Evolutionary conservation across 2,797 vertebrate genomes (phyloP).

Genomic region (Tolypeutes matacus): DNA sequence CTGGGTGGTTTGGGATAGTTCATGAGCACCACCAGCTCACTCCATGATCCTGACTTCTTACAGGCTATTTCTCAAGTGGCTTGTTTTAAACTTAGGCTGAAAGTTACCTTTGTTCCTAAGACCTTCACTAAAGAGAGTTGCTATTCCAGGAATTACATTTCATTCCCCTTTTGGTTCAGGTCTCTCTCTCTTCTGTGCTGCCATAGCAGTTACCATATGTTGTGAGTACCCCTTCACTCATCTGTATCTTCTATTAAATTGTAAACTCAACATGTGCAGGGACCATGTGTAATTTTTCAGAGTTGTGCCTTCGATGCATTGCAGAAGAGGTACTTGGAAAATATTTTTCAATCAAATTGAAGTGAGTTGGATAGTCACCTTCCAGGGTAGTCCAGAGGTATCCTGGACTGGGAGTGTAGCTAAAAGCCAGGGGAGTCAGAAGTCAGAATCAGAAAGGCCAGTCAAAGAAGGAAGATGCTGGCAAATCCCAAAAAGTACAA

Average conservation of each 20-base stretch:
- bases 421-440: neutral
- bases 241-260: neutral
- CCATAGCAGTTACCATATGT: neutral
- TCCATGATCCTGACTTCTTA: neutral
- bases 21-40: neutral
- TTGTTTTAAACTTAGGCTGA: neutral
- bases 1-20: neutral
- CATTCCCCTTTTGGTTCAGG: neutral
- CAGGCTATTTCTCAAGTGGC: neutral
- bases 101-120: neutral
- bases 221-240: neutral
- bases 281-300: neutral
- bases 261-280: neutral
- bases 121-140: neutral
- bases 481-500: neutral
- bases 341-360: neutral
- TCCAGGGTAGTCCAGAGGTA: neutral
- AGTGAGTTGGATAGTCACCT: neutral
- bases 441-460: neutral
- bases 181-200: neutral
- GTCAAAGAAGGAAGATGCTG: neutral
- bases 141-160: neutral
- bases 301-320: neutral
- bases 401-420: accelerated
- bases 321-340: neutral